phyloP scores from a whole-genome alignment of 2,888 invertebrate species.

The Diaphora mendica region DNA sequence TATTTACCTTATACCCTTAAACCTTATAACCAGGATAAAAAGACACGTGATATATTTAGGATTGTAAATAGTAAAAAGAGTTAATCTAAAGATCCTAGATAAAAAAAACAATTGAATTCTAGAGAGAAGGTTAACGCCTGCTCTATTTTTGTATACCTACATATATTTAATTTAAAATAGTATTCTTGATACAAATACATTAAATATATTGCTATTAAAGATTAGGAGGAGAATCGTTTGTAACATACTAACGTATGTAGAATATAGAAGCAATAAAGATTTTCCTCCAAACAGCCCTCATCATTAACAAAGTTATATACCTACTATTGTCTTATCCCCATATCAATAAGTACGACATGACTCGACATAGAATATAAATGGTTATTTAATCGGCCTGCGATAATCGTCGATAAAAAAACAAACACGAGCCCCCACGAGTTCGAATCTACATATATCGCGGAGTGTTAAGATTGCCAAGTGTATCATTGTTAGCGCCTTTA shows the following conservation, averaged over 20 bases:
- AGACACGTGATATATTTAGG: no score
- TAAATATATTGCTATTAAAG: background rate
- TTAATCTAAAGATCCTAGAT: no score
- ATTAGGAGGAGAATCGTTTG: background rate
- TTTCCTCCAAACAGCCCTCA: background rate
- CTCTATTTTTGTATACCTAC: background rate
- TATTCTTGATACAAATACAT: background rate
- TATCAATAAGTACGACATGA: constrained; percentile 40
- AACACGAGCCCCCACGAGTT: constrained; percentile 48
- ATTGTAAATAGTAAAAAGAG: no score
- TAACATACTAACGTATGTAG: background rate
- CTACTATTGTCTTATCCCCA: constrained; percentile 27
- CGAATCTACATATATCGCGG: constrained; percentile 46
- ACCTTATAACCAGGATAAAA: no score
- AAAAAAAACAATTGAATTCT: no score
- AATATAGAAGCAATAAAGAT: background rate
- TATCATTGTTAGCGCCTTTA: constrained; percentile 45
- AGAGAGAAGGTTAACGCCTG: no score
- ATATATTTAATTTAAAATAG: background rate
- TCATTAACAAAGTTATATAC: constrained; percentile 8
- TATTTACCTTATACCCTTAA: no score
- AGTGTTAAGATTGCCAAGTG: constrained; percentile 66
- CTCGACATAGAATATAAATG: constrained; percentile 42
- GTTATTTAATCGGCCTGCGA: constrained; percentile 45
- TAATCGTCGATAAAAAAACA: constrained; percentile 44